Evolutionary conservation across 2,888 invertebrate species (phyloP).

Genomic region (Synergus laeviventris): DNA sequence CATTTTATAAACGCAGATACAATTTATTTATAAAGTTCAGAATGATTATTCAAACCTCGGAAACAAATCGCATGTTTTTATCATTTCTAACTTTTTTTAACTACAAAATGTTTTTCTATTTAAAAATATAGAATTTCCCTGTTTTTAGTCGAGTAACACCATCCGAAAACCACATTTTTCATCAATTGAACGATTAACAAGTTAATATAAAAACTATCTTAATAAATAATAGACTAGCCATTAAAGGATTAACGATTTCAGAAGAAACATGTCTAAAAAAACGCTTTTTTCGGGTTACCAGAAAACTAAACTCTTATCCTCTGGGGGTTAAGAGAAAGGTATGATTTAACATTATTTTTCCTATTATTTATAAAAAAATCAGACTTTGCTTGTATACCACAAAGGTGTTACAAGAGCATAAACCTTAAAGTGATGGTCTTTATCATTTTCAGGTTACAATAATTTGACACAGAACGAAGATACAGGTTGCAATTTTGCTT

Average conservation of each 20-base stretch:
- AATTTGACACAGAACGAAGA: constrained; percentile 4
- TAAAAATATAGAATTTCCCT: not conserved
- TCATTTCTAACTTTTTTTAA: not conserved
- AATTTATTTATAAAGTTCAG: not conserved
- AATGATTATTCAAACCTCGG: not conserved
- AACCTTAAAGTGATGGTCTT: not conserved
- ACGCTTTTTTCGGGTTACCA: too few species aligned
- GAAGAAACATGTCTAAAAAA: too few species aligned
- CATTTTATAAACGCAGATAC: not conserved
- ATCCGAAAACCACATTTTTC: not conserved
- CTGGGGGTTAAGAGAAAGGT: not conserved
- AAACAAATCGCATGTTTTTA: not conserved
- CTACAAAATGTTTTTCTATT: not conserved
- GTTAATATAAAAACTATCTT: not conserved
- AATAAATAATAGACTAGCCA: not conserved
- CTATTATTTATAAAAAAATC: not conserved
- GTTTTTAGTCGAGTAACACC: not conserved
- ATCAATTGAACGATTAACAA: not conserved
- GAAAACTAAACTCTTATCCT: not conserved
- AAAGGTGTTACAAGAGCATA: not conserved
- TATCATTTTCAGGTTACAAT: not conserved
- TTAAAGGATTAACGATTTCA: not conserved
- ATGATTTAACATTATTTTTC: not conserved
- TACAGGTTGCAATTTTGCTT: too few species aligned
- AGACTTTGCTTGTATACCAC: constrained; percentile 11